Percentiles rank a stretch among this genome's conserved stretches.
Conservation (phyloP, 2,113 vertebrate genomes). For the Sarotherodon lohbergeri region DNA sequence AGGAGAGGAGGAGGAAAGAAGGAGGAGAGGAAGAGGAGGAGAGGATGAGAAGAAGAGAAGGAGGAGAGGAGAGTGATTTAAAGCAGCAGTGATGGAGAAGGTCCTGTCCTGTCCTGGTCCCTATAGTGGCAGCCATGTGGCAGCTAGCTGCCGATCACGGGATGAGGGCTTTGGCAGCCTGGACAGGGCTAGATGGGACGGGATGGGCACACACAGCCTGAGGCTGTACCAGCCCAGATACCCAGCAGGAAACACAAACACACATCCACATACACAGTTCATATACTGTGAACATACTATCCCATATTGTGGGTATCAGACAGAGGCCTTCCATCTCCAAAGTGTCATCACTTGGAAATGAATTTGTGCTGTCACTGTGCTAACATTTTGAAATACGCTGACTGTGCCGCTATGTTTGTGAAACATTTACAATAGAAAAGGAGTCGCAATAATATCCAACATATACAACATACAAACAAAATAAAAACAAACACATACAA, state of each 20-base stretch:
- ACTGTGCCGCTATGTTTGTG: constrained; percentile 2
- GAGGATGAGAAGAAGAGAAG: not conserved
- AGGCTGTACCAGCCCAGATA: constrained; percentile 64
- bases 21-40: not conserved
- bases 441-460: not conserved
- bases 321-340: constrained; percentile 10
- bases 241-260: constrained; percentile 59
- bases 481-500: constrained; percentile 33
- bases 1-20: not conserved
- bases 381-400: not conserved
- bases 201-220: constrained; percentile 62
- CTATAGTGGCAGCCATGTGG: constrained; percentile 58
- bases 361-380: constrained; percentile 8
- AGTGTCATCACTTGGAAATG: constrained; percentile 15
- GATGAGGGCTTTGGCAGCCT: constrained; percentile 53
- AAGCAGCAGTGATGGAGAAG: constrained; percentile 25
- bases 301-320: constrained; percentile 42
- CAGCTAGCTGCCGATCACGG: constrained; percentile 46
- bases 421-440: not conserved
- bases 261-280: constrained; percentile 26
- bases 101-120: constrained; percentile 47
- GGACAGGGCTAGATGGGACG: constrained; percentile 44
- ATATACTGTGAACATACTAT: constrained; percentile 32
- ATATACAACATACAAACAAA: constrained; percentile 15
- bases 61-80: not conserved